phyloP scores from a whole-genome alignment of 2,888 invertebrate genomes.

The Sinhomidia bicolor region DNA sequence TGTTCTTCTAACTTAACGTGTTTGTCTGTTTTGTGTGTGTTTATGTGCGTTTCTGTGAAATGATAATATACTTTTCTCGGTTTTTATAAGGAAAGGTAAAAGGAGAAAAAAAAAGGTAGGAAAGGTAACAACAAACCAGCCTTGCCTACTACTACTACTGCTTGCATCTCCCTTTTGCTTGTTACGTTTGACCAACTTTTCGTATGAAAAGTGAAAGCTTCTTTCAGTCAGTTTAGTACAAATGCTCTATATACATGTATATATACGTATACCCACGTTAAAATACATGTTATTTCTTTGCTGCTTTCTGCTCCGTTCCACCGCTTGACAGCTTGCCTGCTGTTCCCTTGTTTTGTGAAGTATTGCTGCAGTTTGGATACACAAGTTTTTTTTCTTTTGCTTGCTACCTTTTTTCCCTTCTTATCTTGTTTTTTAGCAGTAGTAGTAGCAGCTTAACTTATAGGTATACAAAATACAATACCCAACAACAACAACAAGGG shows the following conservation, averaged over 20 bases:
- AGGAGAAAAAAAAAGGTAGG: background rate
- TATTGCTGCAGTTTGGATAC: conserved; percentile 67
- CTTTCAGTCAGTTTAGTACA: conserved; percentile 48
- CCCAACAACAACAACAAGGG: conserved; percentile 6
- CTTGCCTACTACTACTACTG: background rate
- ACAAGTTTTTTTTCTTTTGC: conserved; percentile 24
- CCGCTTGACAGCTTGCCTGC: conserved; percentile 69
- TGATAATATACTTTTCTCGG: background rate
- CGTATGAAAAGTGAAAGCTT: conserved; percentile 69
- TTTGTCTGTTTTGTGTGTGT: background rate
- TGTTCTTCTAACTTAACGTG: too few relatives aligned
- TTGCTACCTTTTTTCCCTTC: background rate
- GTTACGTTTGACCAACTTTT: conserved; percentile 71
- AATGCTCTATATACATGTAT: too few relatives aligned
- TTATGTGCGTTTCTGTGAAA: background rate
- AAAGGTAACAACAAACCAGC: conserved; percentile 33
- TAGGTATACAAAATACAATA: too few relatives aligned
- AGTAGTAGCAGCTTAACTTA: background rate
- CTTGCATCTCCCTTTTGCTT: conserved; percentile 28
- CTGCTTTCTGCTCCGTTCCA: conserved; percentile 63
- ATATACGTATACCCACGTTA: too few relatives aligned
- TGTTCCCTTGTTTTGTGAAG: conserved; percentile 70
- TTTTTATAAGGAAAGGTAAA: conserved; percentile 31
- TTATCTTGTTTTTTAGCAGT: conserved; percentile 1
- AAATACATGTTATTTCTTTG: conserved; percentile 34